These are phyloP conservation scores for Nomada lathburiana DNA, from an alignment of 2,888 invertebrate species.

Conservation along the genomic window DNA sequence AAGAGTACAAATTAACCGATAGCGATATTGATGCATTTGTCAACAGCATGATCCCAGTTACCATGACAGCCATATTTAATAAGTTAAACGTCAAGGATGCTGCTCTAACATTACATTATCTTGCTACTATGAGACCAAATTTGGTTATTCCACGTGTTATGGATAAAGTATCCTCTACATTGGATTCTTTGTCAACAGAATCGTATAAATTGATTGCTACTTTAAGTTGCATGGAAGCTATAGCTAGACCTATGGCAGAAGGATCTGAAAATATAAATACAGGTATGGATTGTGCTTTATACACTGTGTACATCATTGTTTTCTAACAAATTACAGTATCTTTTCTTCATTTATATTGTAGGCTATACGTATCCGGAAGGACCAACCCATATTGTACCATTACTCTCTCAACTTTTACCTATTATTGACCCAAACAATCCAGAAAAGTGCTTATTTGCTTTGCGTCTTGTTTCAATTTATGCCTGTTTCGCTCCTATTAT, in stretches of 20 bases:
- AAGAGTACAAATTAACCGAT: conserved; percentile 90
- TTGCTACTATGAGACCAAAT: conserved; percentile 92
- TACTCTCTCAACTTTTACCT: conserved; percentile 92
- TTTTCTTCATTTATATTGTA: conserved; percentile 70
- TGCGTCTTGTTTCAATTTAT: conserved; percentile 92
- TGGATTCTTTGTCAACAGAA: conserved; percentile 95
- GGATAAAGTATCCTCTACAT: conserved; percentile 91
- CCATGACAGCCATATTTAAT: conserved; percentile 92
- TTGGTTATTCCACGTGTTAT: conserved; percentile 93
- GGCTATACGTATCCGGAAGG: conserved; percentile 89
- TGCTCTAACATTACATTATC: conserved; percentile 89
- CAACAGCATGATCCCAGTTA: conserved; percentile 89
- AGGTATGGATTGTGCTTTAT: conserved; percentile 63
- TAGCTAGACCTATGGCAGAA: conserved; percentile 88
- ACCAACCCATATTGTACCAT: conserved; percentile 91
- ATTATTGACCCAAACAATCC: conserved; percentile 96
- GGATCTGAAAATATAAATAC: conserved; percentile 80
- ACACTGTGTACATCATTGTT: neutral
- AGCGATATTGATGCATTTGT: conserved; percentile 93
- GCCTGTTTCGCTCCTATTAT: conserved; percentile 92
- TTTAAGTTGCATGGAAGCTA: conserved; percentile 89
- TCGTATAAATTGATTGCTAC: conserved; percentile 93
- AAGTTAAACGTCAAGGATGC: conserved; percentile 88
- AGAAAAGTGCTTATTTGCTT: conserved; percentile 90
- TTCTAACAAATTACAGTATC: neutral